Base-by-base conservation (phyloP, 2,797 vertebrate genomes). In the Cryptoprocta ferox region DNA sequence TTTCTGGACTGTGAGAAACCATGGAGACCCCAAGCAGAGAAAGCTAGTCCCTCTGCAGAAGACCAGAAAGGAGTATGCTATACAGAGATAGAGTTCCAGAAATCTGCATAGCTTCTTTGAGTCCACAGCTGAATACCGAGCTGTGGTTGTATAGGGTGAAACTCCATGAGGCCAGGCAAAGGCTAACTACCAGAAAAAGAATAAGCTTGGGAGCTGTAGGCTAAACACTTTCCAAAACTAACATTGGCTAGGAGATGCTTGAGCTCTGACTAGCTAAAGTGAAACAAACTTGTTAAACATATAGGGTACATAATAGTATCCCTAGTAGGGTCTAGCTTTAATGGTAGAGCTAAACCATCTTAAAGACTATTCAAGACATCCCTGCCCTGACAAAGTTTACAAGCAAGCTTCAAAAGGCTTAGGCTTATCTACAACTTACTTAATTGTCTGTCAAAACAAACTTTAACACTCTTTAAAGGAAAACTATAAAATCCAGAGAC, bases 401-500 rank as follows among this genome's bases (percentile, higher is more conserved):
- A 88, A 65, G 26, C 42, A 79, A 80, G 37, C 37, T 79, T 91
- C 56, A 37, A 70, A 83, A 84, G 30, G 15, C 28, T 37, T 39
- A 89, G 68, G 79, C 21, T 92, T 81, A 75, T 81, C 65, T 89
- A 4, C 39, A 85, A 35, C 24, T 85, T 42, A 93, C 18, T 81
- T 71, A 50, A 84, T 65, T 63, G 10, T 14, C 59, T 45, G 39
- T 92, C 84, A 92, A 66, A 91, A 95, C 56, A 80, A 96, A 45
- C 73, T 30, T 65, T n/a, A 80, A 80, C 2, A 80, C 45, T 93
- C 70, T 83, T 89, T 89, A 93, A 84, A 78, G 61, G 61, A 59
- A 93, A 93, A 89, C 39, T 78, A 63, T 88, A 83, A 70, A 91
- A 97, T 91, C 30, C 42, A 95, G 81, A 86, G 39, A 76, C n/a